phyloP scores from a whole-genome alignment of 2,888 invertebrate genomes.

The Drosophila pullipes region DNA sequence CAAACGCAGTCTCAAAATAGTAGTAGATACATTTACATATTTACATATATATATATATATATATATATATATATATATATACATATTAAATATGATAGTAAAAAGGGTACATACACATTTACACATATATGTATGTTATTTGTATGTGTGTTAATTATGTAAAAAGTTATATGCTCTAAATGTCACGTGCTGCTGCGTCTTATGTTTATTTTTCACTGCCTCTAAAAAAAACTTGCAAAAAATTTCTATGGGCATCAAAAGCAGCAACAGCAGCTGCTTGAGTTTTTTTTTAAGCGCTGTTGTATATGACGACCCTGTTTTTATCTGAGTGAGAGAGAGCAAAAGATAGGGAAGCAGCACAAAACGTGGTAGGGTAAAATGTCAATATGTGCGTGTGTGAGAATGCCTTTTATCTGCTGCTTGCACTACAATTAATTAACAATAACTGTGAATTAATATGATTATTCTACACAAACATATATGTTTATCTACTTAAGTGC shows the following conservation, averaged over 20 bases:
- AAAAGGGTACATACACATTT: conserved; percentile 34
- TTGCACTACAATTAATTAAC: conserved; percentile 36
- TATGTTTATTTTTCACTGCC: conserved; percentile 31
- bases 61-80: conserved; percentile 11
- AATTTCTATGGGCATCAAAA: conserved; percentile 14
- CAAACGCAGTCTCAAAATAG: conserved; percentile 63
- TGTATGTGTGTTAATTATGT: conserved; percentile 48
- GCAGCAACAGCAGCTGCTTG: conserved; percentile 30
- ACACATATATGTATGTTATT: conserved; percentile 13
- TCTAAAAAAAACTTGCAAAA: conserved; percentile 19
- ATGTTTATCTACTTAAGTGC: conserved; percentile 16
- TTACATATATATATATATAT: conserved; percentile 10
- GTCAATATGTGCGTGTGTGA: conserved; percentile 4
- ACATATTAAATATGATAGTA: conserved; percentile 42
- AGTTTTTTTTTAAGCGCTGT: conserved; percentile 11
- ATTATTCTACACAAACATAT: conserved; percentile 15
- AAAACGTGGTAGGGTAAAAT: conserved; percentile 44
- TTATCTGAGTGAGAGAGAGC: conserved; percentile 15
- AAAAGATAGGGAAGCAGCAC: conserved; percentile 6
- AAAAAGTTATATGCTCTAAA: conserved; percentile 34
- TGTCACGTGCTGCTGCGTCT: conserved; percentile 45
- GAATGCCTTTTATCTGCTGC: conserved; percentile 19
- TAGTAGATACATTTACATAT: conserved; percentile 59
- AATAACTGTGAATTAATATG: conserved; percentile 37
- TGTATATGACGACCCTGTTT: conserved; percentile 37